A percentile compares a stretch with the other conserved stretches of the same genome.
Conservation (phyloP, 23 tunicate genomes). For the Styela plicata region DNA sequence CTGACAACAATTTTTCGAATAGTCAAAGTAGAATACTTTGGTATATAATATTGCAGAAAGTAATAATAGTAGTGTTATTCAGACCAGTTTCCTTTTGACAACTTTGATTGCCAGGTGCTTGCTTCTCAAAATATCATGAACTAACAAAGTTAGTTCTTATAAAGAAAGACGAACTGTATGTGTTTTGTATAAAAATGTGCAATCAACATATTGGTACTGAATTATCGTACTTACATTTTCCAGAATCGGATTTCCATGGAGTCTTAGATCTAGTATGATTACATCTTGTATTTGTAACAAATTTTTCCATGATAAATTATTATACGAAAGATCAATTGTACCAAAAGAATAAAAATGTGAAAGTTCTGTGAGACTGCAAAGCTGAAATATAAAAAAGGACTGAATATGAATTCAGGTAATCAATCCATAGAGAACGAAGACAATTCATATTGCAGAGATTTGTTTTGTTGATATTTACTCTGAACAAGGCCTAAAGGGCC, state of each 20-base stretch:
- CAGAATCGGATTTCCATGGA: constrained; percentile 53
- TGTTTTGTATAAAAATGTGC: background rate
- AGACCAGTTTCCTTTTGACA: too few species aligned
- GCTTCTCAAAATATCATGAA: background rate
- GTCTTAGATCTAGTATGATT: constrained; percentile 47
- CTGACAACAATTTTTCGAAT: too few species aligned
- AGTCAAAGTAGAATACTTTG: too few species aligned
- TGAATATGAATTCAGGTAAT: too few species aligned
- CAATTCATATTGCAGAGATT: too few species aligned
- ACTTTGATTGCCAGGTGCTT: too few species aligned
- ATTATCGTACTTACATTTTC: constrained; percentile 62
- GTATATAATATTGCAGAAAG: too few species aligned
- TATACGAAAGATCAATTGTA: constrained; percentile 68
- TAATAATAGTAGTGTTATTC: too few species aligned
- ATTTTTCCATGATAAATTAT: constrained; percentile 59
- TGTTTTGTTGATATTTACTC: too few species aligned
- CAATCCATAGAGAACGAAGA: too few species aligned
- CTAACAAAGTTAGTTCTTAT: background rate
- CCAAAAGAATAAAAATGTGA: constrained; percentile 71
- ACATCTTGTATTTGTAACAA: constrained; percentile 44
- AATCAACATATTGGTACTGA: background rate
- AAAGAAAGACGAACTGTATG: background rate
- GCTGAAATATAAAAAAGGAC: constrained; percentile 38
- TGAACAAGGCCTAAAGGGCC: too few species aligned
- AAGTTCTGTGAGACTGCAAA: constrained; percentile 40